phyloP scores from a whole-genome alignment of 2,888 invertebrate genomes.

The Dicyrtoma fusca region DNA sequence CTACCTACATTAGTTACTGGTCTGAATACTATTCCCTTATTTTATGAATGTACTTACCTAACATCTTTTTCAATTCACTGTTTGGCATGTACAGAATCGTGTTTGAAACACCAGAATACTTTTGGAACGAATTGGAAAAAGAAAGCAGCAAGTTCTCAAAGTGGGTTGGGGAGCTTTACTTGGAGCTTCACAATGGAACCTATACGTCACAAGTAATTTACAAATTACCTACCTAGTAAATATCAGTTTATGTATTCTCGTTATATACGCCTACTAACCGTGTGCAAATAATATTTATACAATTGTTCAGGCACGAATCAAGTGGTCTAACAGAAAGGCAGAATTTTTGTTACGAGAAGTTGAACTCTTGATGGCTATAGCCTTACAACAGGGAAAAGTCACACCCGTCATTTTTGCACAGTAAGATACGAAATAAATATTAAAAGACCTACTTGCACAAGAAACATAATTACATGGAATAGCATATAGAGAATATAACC shows the following conservation, averaged over 20 bases:
- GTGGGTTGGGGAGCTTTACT: constrained; percentile 63
- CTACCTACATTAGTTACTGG: too few relatives aligned
- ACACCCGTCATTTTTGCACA: neutral
- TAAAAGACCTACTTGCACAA: neutral
- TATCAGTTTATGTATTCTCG: neutral
- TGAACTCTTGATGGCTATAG: constrained; percentile 59
- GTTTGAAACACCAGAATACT: constrained; percentile 57
- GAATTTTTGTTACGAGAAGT: constrained; percentile 58
- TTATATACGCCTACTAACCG: neutral
- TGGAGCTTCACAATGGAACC: constrained; percentile 64
- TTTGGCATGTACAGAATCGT: too few relatives aligned
- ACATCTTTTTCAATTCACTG: too few relatives aligned
- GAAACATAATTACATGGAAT: neutral
- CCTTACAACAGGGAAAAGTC: constrained; percentile 27
- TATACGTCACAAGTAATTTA: constrained; percentile 64
- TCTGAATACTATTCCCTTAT: too few relatives aligned
- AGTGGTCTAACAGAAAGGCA: constrained; percentile 44
- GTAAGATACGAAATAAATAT: constrained; percentile 14
- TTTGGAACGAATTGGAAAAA: constrained; percentile 57
- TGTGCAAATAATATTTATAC: too few relatives aligned
- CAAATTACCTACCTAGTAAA: neutral
- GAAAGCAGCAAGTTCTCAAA: constrained; percentile 60
- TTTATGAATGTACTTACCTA: too few relatives aligned
- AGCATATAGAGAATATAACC: neutral
- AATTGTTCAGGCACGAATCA: constrained; percentile 39